Percentiles rank a stretch among this genome's conserved stretches.
Evolutionary conservation across 2,888 invertebrate species (phyloP).

Genomic region (Ophion ventricosus): DNA sequence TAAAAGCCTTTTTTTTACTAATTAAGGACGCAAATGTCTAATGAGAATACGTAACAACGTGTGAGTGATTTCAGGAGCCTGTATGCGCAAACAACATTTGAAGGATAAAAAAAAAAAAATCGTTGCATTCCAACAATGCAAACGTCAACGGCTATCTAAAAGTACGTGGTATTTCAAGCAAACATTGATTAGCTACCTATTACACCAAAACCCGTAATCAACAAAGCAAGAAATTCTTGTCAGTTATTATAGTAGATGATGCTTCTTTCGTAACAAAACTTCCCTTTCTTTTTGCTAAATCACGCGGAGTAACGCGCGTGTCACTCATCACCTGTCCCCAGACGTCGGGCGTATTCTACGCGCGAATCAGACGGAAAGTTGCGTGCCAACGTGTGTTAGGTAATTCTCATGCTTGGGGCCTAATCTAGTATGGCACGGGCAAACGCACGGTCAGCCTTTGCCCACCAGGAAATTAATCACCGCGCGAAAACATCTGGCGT

Average conservation of each 20-base stretch:
- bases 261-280: background rate
- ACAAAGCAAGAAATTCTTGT: too few species aligned
- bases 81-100: too few species aligned
- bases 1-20: too few species aligned
- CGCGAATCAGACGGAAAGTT: slow-evolving; percentile 12
- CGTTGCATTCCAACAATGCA: too few species aligned
- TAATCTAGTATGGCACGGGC: slow-evolving; percentile 17
- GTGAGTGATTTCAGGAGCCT: too few species aligned
- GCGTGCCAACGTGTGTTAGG: slow-evolving; percentile 21
- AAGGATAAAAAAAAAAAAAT: too few species aligned
- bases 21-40: too few species aligned
- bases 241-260: background rate
- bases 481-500: slow-evolving; percentile 55
- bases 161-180: too few species aligned
- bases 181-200: too few species aligned
- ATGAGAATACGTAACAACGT: too few species aligned
- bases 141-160: too few species aligned
- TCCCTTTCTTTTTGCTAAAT: background rate
- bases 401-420: slow-evolving; percentile 10
- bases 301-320: background rate
- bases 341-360: slow-evolving; percentile 10
- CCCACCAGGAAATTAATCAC: slow-evolving; percentile 46
- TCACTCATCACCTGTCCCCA: slow-evolving; percentile 11
- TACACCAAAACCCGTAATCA: too few species aligned
- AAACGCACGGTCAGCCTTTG: slow-evolving; percentile 47